phyloP scores from a whole-genome alignment of 23 tunicate genomes.

The Trididemnum nubilum region DNA sequence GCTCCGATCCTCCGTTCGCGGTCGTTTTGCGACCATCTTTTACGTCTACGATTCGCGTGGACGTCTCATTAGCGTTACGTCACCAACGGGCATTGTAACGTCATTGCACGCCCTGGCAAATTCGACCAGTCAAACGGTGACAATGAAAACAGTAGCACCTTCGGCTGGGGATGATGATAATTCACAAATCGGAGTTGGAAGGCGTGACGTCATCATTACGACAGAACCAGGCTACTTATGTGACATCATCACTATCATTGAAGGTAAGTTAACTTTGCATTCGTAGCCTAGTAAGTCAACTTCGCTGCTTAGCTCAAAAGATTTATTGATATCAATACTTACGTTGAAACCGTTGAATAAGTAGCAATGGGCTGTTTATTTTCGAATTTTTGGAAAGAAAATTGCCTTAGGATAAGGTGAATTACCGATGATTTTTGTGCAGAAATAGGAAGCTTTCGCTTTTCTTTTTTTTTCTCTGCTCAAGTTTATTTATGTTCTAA shows the following conservation, averaged over 20 bases:
- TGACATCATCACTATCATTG: conserved; percentile 84
- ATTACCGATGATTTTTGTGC: too few relatives aligned
- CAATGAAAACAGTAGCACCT: conserved; percentile 60
- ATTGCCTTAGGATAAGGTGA: too few relatives aligned
- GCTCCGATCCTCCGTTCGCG: conserved; percentile 49
- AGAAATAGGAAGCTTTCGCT: neutral
- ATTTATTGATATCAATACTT: neutral
- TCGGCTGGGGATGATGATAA: conserved; percentile 67
- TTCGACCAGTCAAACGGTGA: conserved; percentile 61
- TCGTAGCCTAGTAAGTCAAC: too few relatives aligned
- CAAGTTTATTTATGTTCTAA: too few relatives aligned
- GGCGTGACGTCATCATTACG: conserved; percentile 72
- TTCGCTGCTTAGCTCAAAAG: neutral
- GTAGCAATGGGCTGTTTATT: neutral
- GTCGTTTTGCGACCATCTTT: conserved; percentile 64
- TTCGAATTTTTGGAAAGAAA: too few relatives aligned
- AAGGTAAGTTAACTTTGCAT: too few relatives aligned
- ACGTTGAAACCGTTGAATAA: neutral
- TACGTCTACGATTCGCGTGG: conserved; percentile 81
- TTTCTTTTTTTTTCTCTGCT: too few relatives aligned
- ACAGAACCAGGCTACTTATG: conserved; percentile 90
- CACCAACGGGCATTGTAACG: conserved; percentile 81
- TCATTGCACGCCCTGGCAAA: conserved; percentile 50
- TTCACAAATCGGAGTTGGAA: conserved; percentile 69
- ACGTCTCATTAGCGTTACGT: conserved; percentile 63